Conservation (phyloP, 2,113 vertebrate species). For the Epinephelus fuscoguttatus region DNA sequence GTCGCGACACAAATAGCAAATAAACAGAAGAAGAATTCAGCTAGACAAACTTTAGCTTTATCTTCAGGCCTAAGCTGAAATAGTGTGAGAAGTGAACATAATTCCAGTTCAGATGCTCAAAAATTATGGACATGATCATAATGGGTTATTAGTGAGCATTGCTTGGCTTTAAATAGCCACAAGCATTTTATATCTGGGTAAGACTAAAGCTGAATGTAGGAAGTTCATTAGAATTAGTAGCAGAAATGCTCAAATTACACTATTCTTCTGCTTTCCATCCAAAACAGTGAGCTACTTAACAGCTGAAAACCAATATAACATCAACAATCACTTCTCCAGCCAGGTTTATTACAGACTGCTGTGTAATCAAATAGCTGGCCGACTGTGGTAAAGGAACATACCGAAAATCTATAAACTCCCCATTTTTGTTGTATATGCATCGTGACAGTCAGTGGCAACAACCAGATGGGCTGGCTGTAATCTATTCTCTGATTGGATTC, state of each 20-base stretch:
- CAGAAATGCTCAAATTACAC: not conserved
- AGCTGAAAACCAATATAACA: not conserved
- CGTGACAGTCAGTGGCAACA: not conserved
- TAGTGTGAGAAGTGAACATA: not conserved
- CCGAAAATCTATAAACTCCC: not conserved
- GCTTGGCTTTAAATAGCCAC: not conserved
- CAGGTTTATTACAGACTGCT: not conserved
- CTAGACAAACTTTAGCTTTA: not conserved
- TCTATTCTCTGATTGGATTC: constrained; percentile 67
- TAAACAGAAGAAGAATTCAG: not conserved
- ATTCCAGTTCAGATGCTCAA: not conserved
- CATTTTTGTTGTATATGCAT: not conserved
- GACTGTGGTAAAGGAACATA: not conserved
- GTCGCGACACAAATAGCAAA: not conserved
- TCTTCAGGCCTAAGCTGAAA: not conserved
- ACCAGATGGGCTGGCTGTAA: constrained; percentile 59
- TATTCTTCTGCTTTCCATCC: not conserved
- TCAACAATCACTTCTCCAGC: not conserved
- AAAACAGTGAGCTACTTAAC: not conserved
- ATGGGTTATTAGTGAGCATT: not conserved
- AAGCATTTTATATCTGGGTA: not conserved
- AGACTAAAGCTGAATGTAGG: not conserved
- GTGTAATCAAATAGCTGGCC: no score
- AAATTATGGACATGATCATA: not conserved
- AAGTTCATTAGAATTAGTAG: not conserved